Evolutionary conservation across 2,888 invertebrate genomes (phyloP), one percentile per base, ranked within the genome.

Genomic region (Lochmaea crataegi): DNA sequence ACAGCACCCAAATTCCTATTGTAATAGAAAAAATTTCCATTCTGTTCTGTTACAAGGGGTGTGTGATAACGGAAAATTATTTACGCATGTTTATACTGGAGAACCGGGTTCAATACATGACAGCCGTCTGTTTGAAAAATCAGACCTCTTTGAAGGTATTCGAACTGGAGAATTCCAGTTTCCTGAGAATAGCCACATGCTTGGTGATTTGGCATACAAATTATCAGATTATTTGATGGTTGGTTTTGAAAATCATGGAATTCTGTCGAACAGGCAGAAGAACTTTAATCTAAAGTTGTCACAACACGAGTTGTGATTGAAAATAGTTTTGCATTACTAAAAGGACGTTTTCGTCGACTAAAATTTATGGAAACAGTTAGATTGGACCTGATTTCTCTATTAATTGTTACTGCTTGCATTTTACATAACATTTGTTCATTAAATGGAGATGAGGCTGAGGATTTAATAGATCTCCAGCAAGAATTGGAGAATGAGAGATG

Each of bases 31-130:
- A n/a, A n/a, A n/a, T n/a, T n/a, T n/a, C n/a, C n/a, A n/a, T n/a
- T n/a, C n/a, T n/a, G n/a, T n/a, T n/a, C n/a, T 42, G 70, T 45
- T 78, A 16, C 77, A 77, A 72, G 78, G 67, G 41, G 74, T 78
- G 14, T 78, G 77, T 75, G 76, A 79, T 58, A 66, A 76, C 51
- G 26, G 57, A 60, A 76, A 73, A 61, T 71, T 75, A 64, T 78
- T 79, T 61, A 77, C 65, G 11, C 69, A 79, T 73, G 73, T 73
- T 56, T 79, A 77, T 75, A 71, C 75, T 63, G 79, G 77, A 22
- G 75, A 78, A 72, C 71, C 70, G 14, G 75, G 78, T 7, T 78
- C 74, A 26, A 69, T 77, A 38, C 78, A 78, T 66, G 78, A 78
- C 61, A 58, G 53, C 22, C 60, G 73, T 51, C 63, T 79, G 18